Evolutionary conservation across 2,888 invertebrate species (phyloP), one percentile per base, ranked within the genome.

Genomic region (Stenchaetothrips biformis): DNA sequence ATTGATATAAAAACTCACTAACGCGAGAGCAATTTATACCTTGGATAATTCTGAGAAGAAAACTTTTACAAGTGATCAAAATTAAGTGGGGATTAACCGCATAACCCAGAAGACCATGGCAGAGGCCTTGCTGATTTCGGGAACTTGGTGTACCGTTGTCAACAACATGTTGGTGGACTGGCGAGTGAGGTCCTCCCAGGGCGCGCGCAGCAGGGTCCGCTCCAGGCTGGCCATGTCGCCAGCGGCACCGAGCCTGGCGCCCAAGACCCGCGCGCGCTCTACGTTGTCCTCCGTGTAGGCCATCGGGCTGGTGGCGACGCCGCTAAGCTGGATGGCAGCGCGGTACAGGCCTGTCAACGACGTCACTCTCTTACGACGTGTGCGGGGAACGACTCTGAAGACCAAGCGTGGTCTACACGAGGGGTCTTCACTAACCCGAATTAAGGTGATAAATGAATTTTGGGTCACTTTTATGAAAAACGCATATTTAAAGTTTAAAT

Each of bases 211-310:
- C 67, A 67, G 67, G 21, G 21, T 21, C 21, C 67, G 67, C 67
- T 67, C 67, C 21, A 21, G 21, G 21, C 7, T 25, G 67, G 67
- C 67, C 21, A 25, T 0, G 21, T 67, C 67, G 67, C 21, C 8
- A 25, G 7, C 21, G 67, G 21, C 21, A 25, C 67, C 67, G 21
- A 67, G 67, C 67, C 21, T 18, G n/a, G 7, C 21, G 7, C 21
- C 67, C 67, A 67, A 25, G 21, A 25, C 67, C 21, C 4, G n/a
- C 67, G 67, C 67, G 21, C 67, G 67, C 21, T 67, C 67, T 9
- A 67, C 67, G 67, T 67, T 18, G n/a, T 7, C 21, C 21, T 67
- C 67, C 67, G 67, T 67, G 67, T 67, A 67, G 67, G 21, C 67
- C 67, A 67, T 21, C 21, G 67, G 67, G 67, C 67, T 67, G 67